These are phyloP conservation scores for Epirrhoe tristata DNA, from an alignment of 2,888 invertebrate species.

Conservation along the genomic window DNA sequence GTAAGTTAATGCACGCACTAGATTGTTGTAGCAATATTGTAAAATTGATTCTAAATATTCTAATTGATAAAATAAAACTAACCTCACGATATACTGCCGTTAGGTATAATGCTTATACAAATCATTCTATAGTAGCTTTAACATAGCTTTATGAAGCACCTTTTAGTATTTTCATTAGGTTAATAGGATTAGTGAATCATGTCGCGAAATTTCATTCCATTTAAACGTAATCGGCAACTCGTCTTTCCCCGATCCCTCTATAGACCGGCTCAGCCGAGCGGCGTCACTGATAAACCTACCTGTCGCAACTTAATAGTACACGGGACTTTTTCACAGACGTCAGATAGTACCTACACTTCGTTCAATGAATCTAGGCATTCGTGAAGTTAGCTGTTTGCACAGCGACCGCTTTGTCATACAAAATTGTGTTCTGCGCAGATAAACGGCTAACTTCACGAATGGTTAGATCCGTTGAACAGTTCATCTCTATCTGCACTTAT, in stretches of 20 bases:
- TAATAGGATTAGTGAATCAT: conserved; percentile 23
- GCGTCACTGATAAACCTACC: conserved; percentile 18
- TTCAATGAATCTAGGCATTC: neutral
- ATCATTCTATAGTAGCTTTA: conserved; percentile 29
- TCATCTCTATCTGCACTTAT: neutral
- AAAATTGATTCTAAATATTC: conserved; percentile 26
- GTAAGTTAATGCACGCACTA: conserved; percentile 25
- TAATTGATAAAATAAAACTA: conserved; percentile 11
- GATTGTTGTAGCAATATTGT: conserved; percentile 19
- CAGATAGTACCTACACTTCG: neutral
- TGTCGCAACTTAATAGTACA: conserved; percentile 18
- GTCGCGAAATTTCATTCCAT: conserved; percentile 34
- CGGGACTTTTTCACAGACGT: conserved; percentile 7
- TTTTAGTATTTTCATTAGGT: conserved; percentile 23
- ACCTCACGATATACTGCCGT: conserved; percentile 31
- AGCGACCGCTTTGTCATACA: too few relatives aligned
- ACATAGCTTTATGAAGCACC: conserved; percentile 29
- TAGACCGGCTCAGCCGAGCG: conserved; percentile 24
- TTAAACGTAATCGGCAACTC: conserved; percentile 24
- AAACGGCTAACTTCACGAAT: too few relatives aligned
- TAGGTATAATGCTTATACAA: conserved; percentile 25
- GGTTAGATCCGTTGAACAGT: too few relatives aligned
- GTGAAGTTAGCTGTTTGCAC: too few relatives aligned
- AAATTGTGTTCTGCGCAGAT: too few relatives aligned
- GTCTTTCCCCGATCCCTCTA: conserved; percentile 26